Evolutionary conservation across 53 echinoderm and acorn worm genomes (phyloP).

Genomic region (Apostichopus leukothele): DNA sequence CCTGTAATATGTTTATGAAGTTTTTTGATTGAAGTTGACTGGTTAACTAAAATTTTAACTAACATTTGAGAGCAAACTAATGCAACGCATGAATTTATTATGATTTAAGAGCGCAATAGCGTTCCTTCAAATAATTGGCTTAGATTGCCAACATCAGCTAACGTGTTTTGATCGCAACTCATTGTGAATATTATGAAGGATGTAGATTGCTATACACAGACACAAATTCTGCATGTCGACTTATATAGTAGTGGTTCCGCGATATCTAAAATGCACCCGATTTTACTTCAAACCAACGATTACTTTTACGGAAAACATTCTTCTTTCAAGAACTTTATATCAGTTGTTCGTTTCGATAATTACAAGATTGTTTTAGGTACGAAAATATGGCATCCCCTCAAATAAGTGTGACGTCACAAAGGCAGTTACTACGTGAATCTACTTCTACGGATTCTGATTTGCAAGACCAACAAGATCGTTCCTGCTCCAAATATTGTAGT

Average conservation of each 20-base stretch:
- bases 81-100: no score
- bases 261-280: background rate
- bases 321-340: background rate
- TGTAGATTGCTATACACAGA: background rate
- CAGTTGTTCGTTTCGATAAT: background rate
- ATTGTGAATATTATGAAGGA: no score
- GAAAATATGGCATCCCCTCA: background rate
- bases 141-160: no score
- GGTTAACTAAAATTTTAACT: no score
- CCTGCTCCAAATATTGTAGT: constrained; percentile 16
- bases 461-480: background rate
- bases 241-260: background rate
- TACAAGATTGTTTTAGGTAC: background rate
- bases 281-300: background rate
- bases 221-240: background rate
- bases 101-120: no score
- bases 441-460: constrained; percentile 5
- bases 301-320: background rate
- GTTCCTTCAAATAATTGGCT: no score
- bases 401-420: constrained; percentile 6
- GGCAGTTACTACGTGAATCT: background rate
- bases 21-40: no score
- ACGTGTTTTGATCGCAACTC: no score
- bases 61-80: no score
- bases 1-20: no score